Conservation (phyloP, 2,797 vertebrate genomes). For the Lacerta agilis region DNA sequence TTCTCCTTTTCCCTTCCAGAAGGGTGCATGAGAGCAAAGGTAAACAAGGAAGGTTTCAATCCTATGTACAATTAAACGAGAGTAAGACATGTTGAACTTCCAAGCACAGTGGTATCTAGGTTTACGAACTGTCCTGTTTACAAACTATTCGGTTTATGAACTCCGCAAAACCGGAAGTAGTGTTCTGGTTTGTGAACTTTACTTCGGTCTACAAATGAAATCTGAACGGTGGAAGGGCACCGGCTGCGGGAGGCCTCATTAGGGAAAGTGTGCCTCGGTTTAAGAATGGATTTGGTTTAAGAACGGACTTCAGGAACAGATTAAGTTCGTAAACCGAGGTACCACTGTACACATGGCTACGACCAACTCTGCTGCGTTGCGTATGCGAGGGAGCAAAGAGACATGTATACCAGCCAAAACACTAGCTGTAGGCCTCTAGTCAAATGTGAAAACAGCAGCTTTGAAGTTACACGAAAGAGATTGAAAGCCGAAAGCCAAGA, state of each 20-base stretch:
- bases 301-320: too few relatives aligned
- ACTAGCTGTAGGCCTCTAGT: constrained; percentile 20
- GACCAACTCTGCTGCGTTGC: neutral
- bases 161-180: too few relatives aligned
- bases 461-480: constrained; percentile 71
- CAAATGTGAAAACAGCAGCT: constrained; percentile 50
- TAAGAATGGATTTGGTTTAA: too few relatives aligned
- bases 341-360: too few relatives aligned
- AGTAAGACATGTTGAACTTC: neutral
- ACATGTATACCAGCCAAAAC: neutral
- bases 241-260: too few relatives aligned
- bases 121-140: too few relatives aligned
- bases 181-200: too few relatives aligned
- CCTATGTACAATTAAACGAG: neutral
- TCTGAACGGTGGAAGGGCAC: too few relatives aligned
- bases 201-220: too few relatives aligned
- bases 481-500: constrained; percentile 65
- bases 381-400: neutral
- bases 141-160: too few relatives aligned
- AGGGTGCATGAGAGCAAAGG: neutral
- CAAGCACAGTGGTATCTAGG: neutral
- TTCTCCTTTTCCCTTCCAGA: neutral
- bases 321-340: too few relatives aligned
- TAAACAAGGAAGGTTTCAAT: neutral
- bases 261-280: too few relatives aligned